Percentiles rank a stretch among this genome's conserved stretches.
Conservation (phyloP, 2,797 vertebrate species). For the Decapterus maruadsi region DNA sequence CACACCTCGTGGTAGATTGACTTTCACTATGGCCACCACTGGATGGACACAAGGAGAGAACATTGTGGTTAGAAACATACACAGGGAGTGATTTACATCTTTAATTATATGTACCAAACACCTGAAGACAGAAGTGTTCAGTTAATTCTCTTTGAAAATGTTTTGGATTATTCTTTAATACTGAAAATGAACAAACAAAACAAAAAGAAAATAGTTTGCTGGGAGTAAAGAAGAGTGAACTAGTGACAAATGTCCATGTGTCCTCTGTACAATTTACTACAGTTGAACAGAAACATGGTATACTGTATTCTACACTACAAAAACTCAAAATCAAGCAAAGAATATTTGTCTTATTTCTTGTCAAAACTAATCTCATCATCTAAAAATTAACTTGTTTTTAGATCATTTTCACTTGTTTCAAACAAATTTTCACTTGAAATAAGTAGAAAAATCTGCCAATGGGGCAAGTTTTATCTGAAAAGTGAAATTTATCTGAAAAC, state of each 20-base stretch:
- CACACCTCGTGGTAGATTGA: conserved; percentile 84
- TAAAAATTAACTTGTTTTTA: no score
- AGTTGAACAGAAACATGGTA: not conserved
- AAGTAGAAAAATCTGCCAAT: no score
- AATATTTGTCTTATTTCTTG: no score
- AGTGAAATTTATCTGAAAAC: no score
- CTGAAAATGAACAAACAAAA: not conserved
- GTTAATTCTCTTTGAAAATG: not conserved
- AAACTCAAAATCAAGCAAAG: no score
- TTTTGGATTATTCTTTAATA: not conserved
- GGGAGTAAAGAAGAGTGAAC: not conserved
- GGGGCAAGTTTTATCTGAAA: no score
- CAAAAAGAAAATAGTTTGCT: not conserved
- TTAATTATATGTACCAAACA: not conserved
- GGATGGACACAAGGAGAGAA: conserved; percentile 4
- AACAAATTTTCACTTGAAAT: no score
- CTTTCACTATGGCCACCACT: conserved; percentile 88
- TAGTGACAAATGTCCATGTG: no score
- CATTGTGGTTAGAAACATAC: conserved; percentile 9
- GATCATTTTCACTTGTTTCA: no score
- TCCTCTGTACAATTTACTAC: not conserved
- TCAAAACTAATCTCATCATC: no score
- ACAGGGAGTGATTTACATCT: not conserved
- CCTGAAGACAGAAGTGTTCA: not conserved
- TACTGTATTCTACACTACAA: no score